A percentile compares a stretch with the other conserved stretches of the same genome.
Evolutionary conservation across 53 echinoderm and acorn worm species (phyloP).

Genomic region (Paracentrotus lividus): DNA sequence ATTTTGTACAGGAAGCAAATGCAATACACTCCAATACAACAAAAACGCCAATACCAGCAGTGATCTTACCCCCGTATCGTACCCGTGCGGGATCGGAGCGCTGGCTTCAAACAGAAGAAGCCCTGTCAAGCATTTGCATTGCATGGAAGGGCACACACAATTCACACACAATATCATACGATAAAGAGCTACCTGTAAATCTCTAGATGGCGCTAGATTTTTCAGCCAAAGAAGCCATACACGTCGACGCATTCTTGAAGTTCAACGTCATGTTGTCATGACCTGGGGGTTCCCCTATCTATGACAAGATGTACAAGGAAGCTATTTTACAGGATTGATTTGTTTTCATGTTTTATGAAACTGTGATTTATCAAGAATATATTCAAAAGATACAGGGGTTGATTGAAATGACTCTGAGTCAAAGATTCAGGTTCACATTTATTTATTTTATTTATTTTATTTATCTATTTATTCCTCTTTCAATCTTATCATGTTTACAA

Average conservation of each 20-base stretch:
- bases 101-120: neutral
- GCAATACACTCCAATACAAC: neutral
- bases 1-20: neutral
- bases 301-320: neutral
- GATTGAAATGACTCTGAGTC: too few relatives aligned
- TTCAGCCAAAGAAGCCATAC: conserved; percentile 39
- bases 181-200: conserved; percentile 9
- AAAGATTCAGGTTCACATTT: too few relatives aligned
- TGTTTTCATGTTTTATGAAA: neutral
- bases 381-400: too few relatives aligned
- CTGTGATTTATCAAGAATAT: too few relatives aligned
- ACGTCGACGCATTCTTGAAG: conserved; percentile 47
- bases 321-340: neutral
- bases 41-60: neutral
- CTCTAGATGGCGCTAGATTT: conserved; percentile 38
- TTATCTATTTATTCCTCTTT: too few relatives aligned
- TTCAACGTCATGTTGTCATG: neutral
- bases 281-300: neutral
- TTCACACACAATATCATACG: conserved; percentile 26
- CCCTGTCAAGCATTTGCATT: neutral
- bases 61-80: neutral
- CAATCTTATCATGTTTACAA: too few relatives aligned
- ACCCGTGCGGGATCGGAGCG: neutral
- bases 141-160: neutral
- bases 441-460: too few relatives aligned